A percentile compares a stretch with the other conserved stretches of the same genome.
These are phyloP conservation scores for Perodicticus potto DNA, from an alignment of 2,797 vertebrate genomes.

Conservation along the genomic window DNA sequence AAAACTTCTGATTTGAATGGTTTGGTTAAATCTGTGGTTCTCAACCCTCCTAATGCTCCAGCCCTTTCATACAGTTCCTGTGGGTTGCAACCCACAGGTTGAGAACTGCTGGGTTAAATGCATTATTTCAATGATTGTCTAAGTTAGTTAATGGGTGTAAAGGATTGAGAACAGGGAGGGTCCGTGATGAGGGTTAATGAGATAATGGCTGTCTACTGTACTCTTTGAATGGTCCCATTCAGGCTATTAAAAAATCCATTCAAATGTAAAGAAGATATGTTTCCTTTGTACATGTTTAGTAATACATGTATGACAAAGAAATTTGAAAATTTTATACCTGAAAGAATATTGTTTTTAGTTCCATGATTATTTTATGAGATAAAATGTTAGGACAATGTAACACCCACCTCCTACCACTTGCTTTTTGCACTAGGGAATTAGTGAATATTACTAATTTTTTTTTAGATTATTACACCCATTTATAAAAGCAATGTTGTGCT, in stretches of 20 bases:
- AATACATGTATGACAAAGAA: background rate
- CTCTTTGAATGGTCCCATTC: background rate
- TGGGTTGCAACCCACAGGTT: too few species aligned
- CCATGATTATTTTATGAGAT: background rate
- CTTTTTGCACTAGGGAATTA: constrained; percentile 1
- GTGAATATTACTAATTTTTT: background rate
- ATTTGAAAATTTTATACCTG: background rate
- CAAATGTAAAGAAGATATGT: background rate
- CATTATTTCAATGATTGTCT: background rate
- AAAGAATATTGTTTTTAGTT: background rate
- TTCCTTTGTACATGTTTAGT: background rate
- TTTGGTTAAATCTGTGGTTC: background rate
- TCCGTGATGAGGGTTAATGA: background rate
- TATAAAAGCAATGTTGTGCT: background rate
- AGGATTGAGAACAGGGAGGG: background rate
- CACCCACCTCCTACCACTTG: background rate
- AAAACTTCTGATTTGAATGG: background rate
- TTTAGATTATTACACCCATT: background rate
- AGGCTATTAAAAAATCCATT: background rate
- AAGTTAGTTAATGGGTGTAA: background rate
- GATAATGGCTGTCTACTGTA: background rate
- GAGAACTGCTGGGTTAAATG: background rate
- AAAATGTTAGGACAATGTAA: background rate
- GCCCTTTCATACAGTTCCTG: too few species aligned
- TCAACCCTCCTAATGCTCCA: too few species aligned